Conservation (phyloP, 2,888 invertebrate species). For the Anorthoa munda region DNA sequence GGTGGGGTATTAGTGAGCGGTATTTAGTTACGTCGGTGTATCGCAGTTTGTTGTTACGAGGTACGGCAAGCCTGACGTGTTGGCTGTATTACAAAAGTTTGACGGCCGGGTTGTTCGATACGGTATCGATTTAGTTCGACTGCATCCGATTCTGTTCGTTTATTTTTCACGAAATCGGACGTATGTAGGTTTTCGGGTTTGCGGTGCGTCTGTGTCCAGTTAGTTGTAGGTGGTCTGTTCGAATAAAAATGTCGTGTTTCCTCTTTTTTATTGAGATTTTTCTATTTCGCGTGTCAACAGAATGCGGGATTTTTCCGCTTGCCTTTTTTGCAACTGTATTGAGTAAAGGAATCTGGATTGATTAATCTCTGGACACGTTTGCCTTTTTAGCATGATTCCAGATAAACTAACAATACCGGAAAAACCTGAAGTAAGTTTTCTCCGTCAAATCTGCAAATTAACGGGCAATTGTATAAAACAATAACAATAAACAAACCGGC, state of each 20-base stretch:
- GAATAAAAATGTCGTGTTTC: slow-evolving; percentile 74
- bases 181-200: slow-evolving; percentile 89
- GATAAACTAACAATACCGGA: neutral
- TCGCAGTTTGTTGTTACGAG: slow-evolving; percentile 60
- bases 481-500: no score
- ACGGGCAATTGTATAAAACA: neutral
- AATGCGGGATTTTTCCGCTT: slow-evolving; percentile 51
- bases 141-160: slow-evolving; percentile 81
- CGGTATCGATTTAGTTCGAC: slow-evolving; percentile 86
- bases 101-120: slow-evolving; percentile 81
- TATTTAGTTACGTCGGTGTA: slow-evolving; percentile 79
- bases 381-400: neutral
- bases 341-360: slow-evolving; percentile 33
- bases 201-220: slow-evolving; percentile 82
- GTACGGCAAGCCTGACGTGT: slow-evolving; percentile 64
- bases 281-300: slow-evolving; percentile 78
- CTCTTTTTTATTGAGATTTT: slow-evolving; percentile 73
- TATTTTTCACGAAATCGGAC: slow-evolving; percentile 85
- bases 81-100: slow-evolving; percentile 86
- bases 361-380: slow-evolving; percentile 18
- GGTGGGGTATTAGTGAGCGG: slow-evolving; percentile 79
- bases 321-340: slow-evolving; percentile 34
- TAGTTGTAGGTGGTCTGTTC: slow-evolving; percentile 81
- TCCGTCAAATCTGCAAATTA: neutral
- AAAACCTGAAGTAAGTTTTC: neutral